Conservation (phyloP, 2,113 vertebrate genomes). For the Python bivittatus region DNA sequence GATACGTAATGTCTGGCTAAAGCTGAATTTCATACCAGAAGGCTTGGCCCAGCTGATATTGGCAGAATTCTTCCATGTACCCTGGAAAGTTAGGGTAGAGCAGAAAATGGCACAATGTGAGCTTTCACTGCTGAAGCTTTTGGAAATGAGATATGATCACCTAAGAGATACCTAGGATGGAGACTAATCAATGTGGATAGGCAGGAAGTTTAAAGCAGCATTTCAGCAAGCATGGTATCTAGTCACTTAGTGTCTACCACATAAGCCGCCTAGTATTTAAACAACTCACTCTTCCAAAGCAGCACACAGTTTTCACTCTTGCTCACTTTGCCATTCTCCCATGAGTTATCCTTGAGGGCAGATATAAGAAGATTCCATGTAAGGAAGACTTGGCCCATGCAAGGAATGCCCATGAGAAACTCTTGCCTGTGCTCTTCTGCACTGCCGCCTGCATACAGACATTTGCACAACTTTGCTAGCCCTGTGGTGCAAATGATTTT, state of each 20-base stretch:
- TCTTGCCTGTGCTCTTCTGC: background rate
- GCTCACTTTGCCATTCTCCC: background rate
- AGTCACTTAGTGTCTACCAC: background rate
- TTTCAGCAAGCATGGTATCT: background rate
- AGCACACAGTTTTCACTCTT: background rate
- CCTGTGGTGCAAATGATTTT: no score
- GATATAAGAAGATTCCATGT: background rate
- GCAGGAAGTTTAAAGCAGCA: background rate
- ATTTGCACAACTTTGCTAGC: background rate
- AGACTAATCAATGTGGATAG: background rate
- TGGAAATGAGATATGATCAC: background rate
- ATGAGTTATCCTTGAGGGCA: background rate
- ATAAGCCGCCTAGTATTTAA: background rate
- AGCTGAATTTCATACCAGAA: background rate
- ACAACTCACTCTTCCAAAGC: background rate
- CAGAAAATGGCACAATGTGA: background rate
- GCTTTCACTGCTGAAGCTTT: background rate
- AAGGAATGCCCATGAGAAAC: background rate
- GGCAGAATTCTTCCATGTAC: background rate
- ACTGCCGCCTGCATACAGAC: background rate
- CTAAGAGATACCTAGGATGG: background rate
- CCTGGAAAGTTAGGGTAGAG: background rate
- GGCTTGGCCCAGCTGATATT: background rate
- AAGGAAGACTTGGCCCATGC: background rate
- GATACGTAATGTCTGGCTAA: background rate